Percentiles rank a stretch among this genome's conserved stretches.
Evolutionary conservation across 2,113 vertebrate species (phyloP).

Genomic region (Noctilio leporinus): DNA sequence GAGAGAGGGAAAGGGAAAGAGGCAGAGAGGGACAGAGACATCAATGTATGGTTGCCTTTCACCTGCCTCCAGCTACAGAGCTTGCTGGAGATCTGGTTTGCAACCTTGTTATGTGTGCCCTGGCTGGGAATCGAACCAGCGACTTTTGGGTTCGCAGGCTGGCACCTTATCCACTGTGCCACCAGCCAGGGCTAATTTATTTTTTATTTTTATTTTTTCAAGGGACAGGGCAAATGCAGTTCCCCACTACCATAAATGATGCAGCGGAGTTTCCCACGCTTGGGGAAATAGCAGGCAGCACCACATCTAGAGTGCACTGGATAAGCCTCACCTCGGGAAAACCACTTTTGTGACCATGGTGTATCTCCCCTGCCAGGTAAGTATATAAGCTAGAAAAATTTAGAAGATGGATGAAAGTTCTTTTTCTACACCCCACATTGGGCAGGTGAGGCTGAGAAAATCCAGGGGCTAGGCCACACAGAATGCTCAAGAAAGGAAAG

Average conservation of each 20-base stretch:
- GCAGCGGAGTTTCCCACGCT: neutral
- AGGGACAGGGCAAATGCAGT: neutral
- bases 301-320: neutral
- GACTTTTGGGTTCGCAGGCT: no score
- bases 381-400: neutral
- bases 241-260: neutral
- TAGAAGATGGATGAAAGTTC: neutral
- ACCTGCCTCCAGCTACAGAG: no score
- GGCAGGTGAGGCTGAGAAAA: neutral
- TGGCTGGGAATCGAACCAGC: no score
- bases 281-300: neutral
- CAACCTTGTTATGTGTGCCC: no score
- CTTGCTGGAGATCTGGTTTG: no score
- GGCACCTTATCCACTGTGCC: no score
- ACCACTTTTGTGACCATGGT: neutral
- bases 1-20: no score
- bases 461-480: neutral
- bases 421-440: neutral
- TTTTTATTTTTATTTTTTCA: neutral
- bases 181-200: no score
- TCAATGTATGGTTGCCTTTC: no score
- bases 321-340: neutral
- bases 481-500: slow-evolving; percentile 7
- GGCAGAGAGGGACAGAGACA: no score
- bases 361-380: neutral